Conservation (phyloP, 2,113 vertebrate species). For the Melozone crissalis region DNA sequence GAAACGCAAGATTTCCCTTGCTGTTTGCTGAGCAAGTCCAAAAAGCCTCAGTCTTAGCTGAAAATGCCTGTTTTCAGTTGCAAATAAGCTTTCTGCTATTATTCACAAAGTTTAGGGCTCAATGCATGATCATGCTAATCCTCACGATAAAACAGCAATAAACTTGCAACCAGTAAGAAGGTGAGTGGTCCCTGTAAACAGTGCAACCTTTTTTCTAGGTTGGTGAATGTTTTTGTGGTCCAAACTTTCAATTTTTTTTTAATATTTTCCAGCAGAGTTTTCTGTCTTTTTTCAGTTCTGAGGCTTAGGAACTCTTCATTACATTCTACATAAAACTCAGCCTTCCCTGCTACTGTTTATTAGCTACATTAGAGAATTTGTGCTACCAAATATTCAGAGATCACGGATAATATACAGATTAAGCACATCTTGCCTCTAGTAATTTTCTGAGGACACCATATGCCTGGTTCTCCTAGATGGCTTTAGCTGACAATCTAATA, state of each 20-base stretch:
- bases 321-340: neutral
- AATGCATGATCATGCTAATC: neutral
- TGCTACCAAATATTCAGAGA: neutral
- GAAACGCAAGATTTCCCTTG: neutral
- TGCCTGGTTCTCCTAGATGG: neutral
- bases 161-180: neutral
- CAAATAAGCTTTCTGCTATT: neutral
- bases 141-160: neutral
- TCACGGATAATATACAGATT: neutral
- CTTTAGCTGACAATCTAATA: neutral
- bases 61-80: conserved; percentile 5
- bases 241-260: neutral
- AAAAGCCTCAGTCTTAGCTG: neutral
- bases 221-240: neutral
- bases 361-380: neutral
- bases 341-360: neutral
- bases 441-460: neutral
- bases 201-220: neutral
- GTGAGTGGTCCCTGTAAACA: neutral
- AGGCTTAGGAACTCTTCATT: neutral
- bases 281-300: neutral
- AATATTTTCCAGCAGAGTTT: neutral
- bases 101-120: neutral
- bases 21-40: neutral
- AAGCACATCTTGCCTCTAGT: neutral